Evolutionary conservation across 2,888 invertebrate genomes (phyloP), one percentile per base, ranked within the genome.

Genomic region (Strigamia maritima): DNA sequence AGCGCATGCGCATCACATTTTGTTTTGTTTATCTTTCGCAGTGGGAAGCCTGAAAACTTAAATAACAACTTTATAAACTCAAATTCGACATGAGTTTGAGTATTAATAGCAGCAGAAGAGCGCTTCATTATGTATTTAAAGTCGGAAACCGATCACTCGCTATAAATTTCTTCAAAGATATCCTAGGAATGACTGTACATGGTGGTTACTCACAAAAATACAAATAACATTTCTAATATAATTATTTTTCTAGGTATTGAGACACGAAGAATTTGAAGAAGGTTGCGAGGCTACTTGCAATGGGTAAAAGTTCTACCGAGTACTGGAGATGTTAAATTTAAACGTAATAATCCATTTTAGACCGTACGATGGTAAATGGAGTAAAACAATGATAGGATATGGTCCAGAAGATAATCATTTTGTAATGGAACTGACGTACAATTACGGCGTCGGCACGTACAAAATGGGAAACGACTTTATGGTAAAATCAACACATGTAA

Each of bases 331-430:
- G 31, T 4, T 4, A 35, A 6, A 35, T 6, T 6, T 35, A 35
- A 35, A 35, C 35, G 7, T 35, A 8, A 35, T 6, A 6, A 1
- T 35, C 2, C 19, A 60, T 87, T 88, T 40, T 85, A 97, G 97
- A n/a, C 97, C 97, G 0, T 98, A 98, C 84, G 95, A 94, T 83
- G 97, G 96, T 83, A 92, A 94, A 83, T 99, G 99, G 99, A 97
- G 97, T 85, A 99, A 99, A 88, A 98, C 98, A 0, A 99, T 99
- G 98, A 90, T 98, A 75, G 99, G 98, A 0, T 99, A 97, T 87
- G 98, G 98, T 0, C 92, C 94, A 0, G 99, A 99, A 87, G 93
- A 95, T 83, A 89, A 90, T 78, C 94, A 98, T 87, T 99, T 98
- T 88, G 98, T 96, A 0, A 89, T 98, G 26, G 98, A 99, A 85